A percentile compares a stretch with the other conserved stretches of the same genome.
These are phyloP conservation scores for Corythornis vintsioides DNA, from an alignment of 2,113 vertebrate species.

Conservation along the genomic window DNA sequence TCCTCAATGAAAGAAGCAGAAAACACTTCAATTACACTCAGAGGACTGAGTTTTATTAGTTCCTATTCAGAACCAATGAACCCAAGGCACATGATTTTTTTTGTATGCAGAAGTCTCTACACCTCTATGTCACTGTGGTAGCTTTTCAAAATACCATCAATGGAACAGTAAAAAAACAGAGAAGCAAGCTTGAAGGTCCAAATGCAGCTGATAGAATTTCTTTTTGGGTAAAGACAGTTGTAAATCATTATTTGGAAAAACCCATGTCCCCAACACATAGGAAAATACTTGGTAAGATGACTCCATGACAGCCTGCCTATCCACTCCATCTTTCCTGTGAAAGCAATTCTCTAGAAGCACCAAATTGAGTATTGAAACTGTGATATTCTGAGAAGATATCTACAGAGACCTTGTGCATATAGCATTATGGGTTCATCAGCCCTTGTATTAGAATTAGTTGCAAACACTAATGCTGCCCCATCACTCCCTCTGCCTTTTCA, in stretches of 20 bases:
- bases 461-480: not conserved
- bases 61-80: not conserved
- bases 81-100: not conserved
- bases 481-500: not conserved
- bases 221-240: not conserved
- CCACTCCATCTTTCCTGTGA: not conserved
- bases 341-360: not conserved
- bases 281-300: not conserved
- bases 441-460: not conserved
- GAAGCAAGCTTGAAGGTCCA: not conserved
- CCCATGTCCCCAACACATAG: not conserved
- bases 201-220: not conserved
- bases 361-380: not conserved
- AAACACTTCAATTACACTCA: not conserved
- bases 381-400: not conserved
- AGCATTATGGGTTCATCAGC: not conserved
- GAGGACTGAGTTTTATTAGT: not conserved
- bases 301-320: fast-evolving
- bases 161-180: not conserved
- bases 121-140: not conserved
- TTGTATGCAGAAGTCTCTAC: not conserved
- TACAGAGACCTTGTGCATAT: not conserved
- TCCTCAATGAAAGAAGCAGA: not conserved
- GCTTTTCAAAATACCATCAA: not conserved
- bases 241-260: not conserved